Conservation (phyloP, 2,797 vertebrate species). For the Octomys mimax region DNA sequence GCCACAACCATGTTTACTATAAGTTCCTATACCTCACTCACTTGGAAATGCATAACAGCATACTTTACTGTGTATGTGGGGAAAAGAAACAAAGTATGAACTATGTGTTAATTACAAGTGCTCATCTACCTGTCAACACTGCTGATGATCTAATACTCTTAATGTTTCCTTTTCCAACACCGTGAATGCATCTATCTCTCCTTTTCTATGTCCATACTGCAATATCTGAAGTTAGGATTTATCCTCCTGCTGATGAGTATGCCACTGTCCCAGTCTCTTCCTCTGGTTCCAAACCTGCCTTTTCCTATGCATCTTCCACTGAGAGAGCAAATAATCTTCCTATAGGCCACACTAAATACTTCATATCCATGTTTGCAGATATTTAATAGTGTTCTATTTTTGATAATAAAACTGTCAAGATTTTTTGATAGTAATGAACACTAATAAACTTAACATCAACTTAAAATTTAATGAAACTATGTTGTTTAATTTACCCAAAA, state of each 20-base stretch:
- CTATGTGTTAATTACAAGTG: background rate
- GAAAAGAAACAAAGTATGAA: background rate
- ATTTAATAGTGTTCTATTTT: background rate
- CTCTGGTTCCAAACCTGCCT: background rate
- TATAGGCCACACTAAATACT: background rate
- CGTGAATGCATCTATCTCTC: background rate
- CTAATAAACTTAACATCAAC: background rate
- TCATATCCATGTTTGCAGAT: background rate
- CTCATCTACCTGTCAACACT: background rate
- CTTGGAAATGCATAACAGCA: background rate
- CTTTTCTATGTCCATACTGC: background rate
- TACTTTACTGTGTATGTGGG: background rate
- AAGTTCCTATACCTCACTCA: background rate
- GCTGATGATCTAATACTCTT: background rate
- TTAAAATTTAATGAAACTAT: background rate
- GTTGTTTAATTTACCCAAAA: background rate
- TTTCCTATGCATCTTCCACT: background rate
- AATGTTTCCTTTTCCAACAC: background rate
- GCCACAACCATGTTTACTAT: background rate
- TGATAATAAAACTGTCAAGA: background rate
- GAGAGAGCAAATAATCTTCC: background rate
- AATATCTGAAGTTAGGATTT: background rate
- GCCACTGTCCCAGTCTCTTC: background rate
- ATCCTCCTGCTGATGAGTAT: background rate
- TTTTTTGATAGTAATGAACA: conserved; percentile 1